Conservation (phyloP, 2,888 invertebrate genomes). For the Helleia helle region DNA sequence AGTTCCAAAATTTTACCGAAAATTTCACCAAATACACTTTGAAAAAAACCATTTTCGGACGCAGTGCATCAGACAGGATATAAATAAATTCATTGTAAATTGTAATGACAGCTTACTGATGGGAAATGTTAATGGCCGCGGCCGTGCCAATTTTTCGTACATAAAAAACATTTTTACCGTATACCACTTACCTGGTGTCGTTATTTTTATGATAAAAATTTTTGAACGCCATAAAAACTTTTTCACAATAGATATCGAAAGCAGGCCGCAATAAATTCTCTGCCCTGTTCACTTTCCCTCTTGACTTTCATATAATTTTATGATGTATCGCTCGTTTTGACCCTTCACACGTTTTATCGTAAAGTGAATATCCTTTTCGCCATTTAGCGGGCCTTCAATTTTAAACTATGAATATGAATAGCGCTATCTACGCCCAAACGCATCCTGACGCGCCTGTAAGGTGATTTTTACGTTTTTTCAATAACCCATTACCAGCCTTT, state of each 20-base stretch:
- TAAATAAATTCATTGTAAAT: constrained; percentile 7
- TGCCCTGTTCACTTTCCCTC: constrained; percentile 60
- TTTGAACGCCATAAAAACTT: constrained; percentile 49
- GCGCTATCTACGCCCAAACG: constrained; percentile 25
- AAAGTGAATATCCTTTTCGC: constrained; percentile 10
- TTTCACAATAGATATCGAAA: constrained; percentile 67
- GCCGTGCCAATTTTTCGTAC: constrained; percentile 12
- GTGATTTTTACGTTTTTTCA: constrained; percentile 4
- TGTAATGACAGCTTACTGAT: constrained; percentile 7
- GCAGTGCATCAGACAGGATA: constrained; percentile 5
- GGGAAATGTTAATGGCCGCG: constrained; percentile 6
- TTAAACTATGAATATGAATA: constrained; percentile 39
- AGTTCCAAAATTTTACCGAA: no score
- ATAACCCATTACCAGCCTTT: constrained; percentile 2
- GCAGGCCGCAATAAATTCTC: constrained; percentile 66
- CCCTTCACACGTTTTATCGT: constrained; percentile 68
- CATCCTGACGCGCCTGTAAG: constrained; percentile 25
- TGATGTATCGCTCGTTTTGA: constrained; percentile 68
- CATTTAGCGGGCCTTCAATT: constrained; percentile 38
- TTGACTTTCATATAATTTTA: constrained; percentile 74
- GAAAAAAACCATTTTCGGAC: no score
- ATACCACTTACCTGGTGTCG: constrained; percentile 25
- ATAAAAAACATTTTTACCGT: constrained; percentile 13
- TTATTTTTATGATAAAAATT: constrained; percentile 50
- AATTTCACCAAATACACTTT: no score